Percentiles rank a stretch among this genome's conserved stretches.
These are phyloP conservation scores for Ara ararauna DNA, from an alignment of 2,797 vertebrate genomes.

Conservation along the genomic window DNA sequence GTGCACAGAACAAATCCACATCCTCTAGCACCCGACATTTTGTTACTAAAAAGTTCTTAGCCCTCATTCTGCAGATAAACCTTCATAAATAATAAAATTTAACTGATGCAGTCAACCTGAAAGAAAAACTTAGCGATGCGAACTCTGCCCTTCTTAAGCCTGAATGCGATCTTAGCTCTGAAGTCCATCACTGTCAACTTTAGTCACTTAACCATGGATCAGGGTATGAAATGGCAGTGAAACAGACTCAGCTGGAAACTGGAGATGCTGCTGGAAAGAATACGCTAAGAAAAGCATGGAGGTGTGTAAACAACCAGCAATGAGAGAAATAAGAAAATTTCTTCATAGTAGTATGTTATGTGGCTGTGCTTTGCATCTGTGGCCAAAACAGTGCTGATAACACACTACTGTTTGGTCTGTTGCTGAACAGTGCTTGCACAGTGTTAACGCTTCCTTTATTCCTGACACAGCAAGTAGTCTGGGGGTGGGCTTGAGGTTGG, in stretches of 20 bases:
- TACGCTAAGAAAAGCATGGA: neutral
- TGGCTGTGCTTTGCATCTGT: neutral
- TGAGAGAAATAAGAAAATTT: neutral
- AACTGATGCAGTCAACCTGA: slow-evolving; percentile 23
- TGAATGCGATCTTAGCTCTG: slow-evolving; percentile 1
- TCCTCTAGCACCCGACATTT: neutral
- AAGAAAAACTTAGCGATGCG: slow-evolving; percentile 10
- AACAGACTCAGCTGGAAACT: neutral
- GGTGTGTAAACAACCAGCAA: neutral
- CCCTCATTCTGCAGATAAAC: neutral
- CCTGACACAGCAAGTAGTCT: neutral
- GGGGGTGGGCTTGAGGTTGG: neutral
- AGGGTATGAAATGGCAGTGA: neutral
- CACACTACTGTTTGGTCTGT: neutral
- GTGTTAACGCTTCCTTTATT: neutral
- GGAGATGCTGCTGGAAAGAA: neutral
- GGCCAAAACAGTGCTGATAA: neutral
- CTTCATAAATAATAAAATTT: slow-evolving; percentile 23
- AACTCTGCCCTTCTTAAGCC: slow-evolving; percentile 23
- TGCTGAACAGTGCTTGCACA: neutral
- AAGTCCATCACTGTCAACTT: slow-evolving; percentile 49
- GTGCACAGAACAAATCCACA: neutral
- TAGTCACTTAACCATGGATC: neutral
- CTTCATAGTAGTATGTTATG: neutral
- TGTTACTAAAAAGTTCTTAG: neutral